Base-by-base conservation (phyloP, 2,888 invertebrate genomes). In the Microctonus brassicae region DNA sequence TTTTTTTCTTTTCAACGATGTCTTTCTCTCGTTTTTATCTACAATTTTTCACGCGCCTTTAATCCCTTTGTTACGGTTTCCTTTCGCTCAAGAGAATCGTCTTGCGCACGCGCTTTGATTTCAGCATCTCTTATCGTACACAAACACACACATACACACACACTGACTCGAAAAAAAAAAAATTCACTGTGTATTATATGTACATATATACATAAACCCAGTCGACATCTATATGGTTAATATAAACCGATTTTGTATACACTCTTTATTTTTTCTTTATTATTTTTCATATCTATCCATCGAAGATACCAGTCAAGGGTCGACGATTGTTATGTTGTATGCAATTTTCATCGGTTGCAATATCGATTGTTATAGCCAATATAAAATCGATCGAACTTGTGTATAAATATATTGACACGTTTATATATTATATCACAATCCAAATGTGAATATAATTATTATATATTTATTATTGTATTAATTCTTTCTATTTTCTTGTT, bases 21-120 rank as follows among this genome's bases (percentile, higher is more conserved):
- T 29, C 26, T 24, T 33, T n/a, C 13, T 29, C 9, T 20, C 6
- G 36, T 17, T 39, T 29, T 57, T 66, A 66, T 66, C 66, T 42
- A 57, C 55, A 66, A 57, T 58, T 39, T 66, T 66, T 39, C 66
- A 66, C 66, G 66, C 52, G 61, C 36, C 39, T 60, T 61, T 70
- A 66, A 24, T 65, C 60, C 65, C 55, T 60, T 70, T 60, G 42
- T 66, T 52, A 66, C 26, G 61, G 22, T 55, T 55, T 65, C 36
- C 52, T 64, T 60, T 42, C 58, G 29, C 34, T 60, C 52, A 52
- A 36, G 33, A 22, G 29, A 60, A 60, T 60, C 13, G 39, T 58
- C 47, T 52, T 33, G 68, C 47, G 58, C 60, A 68, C 60, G 53
- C 58, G 26, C 42, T 26, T 58, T 47, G 47, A 10, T 57, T 52